These are phyloP conservation scores for Lutraria lutraria DNA, from an alignment of 2,888 invertebrate genomes.

Conservation along the genomic window DNA sequence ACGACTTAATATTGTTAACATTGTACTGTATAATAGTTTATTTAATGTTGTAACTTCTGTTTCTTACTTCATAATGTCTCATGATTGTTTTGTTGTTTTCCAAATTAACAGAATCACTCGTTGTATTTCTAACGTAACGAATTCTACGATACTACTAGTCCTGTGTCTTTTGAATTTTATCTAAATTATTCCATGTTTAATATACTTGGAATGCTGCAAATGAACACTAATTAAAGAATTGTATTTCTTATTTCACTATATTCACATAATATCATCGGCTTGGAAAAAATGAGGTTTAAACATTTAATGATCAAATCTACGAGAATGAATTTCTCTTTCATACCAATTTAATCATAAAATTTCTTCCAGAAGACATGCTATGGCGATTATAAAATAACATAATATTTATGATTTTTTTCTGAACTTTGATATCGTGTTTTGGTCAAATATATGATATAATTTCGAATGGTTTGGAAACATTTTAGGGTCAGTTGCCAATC, in stretches of 20 bases:
- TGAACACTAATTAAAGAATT: not conserved
- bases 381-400: conserved; percentile 19
- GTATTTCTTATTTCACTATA: conserved; percentile 26
- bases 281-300: conserved; percentile 30
- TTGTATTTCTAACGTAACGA: too few relatives aligned
- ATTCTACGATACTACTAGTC: conserved; percentile 45
- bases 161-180: conserved; percentile 49
- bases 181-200: conserved; percentile 29
- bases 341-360: conserved; percentile 30
- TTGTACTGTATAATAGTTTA: not conserved
- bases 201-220: conserved; percentile 18
- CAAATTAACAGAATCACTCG: too few relatives aligned
- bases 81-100: not conserved
- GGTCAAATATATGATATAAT: conserved; percentile 55
- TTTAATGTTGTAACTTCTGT: conserved; percentile 30
- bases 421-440: conserved; percentile 38
- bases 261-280: conserved; percentile 19
- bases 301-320: conserved; percentile 38
- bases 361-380: conserved; percentile 18
- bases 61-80: conserved; percentile 4
- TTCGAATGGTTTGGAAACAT: conserved; percentile 46
- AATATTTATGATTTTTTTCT: conserved; percentile 29
- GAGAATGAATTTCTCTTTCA: conserved; percentile 33
- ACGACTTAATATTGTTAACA: not conserved
- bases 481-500: not conserved